Evolutionary conservation across 1,140 invertebrate species (phyloP), one percentile per base, ranked within the genome.

Genomic region (Sminthurides bifidus): DNA sequence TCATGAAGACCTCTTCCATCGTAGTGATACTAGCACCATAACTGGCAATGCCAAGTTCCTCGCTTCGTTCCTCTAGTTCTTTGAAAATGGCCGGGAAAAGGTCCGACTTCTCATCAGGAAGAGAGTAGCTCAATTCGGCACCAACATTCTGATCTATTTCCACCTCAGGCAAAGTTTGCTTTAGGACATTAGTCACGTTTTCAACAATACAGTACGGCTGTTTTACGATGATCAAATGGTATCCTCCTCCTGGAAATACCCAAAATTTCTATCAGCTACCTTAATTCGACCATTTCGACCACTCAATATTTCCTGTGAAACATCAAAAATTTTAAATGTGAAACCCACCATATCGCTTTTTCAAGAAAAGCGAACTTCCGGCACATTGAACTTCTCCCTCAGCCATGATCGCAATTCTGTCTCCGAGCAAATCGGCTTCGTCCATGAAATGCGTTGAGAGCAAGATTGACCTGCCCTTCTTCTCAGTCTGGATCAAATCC

Each of bases 1-100:
- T 43, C 3, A 84, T 67, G 67, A 86, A 87, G 52, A 82, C 79
- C 71, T 84, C 80, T 29, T 71, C 78, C 82, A 58, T 52, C 4
- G 33, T 58, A 31, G 50, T 46, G 26, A 52, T 58, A 2, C 37
- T 21, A 37, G 75, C 70, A 12, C 78, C 78, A 68, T 73, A 79
- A 53, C 73, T 76, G 12, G 66, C 64, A 49, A 80, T 75, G 6
- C 72, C 73, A 21, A 78, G 65, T 38, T 69, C 63, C 1, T 59
- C 54, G 54, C 70, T 71, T 24, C 68, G 65, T 1, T 62, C 33
- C 45, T 80, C 77, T 2, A 80, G 54, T 31, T 74, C 68, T 19
- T 66, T 57, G 66, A 79, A 78, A 38, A 80, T 61, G 10, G 56
- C 64, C 35, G 69, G 66, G 65, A 71, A 73, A 15, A 58, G 46